Base-by-base conservation (phyloP, 1,140 invertebrate species). In the Drosophila pseudoananassae region DNA sequence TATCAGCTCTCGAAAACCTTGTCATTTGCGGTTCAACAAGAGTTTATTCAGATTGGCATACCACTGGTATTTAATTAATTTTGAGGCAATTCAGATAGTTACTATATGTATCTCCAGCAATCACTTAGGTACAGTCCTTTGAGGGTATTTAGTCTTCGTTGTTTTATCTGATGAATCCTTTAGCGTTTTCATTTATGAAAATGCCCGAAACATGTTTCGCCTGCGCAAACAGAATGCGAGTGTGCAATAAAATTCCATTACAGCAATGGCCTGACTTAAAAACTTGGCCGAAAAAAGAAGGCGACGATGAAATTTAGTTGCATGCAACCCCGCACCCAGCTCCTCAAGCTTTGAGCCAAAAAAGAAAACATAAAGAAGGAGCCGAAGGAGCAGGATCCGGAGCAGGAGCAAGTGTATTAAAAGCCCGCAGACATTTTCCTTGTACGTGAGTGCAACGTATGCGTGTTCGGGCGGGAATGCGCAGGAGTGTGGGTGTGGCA, bases 231-330 rank as follows among this genome's bases (percentile, higher is more conserved):
- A 88, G 78, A 78, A 82, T 71, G 75, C 77, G 73, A 79, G 80
- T 82, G 79, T 64, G 82, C 78, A 87, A 87, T 87, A 87, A 87
- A 88, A 87, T 87, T 87, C 82, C 82, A 85, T 87, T 85, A 82
- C 82, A 85, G 83, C 82, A 59, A 75, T 52, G 56, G 73, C 57
- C 61, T 61, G 75, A 78, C 81, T 87, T 81, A 70, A 85, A 75
- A 78, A 85, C 79, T 83, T 83, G 76, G 59, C 66, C 77, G 47
- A 81, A 80, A 84, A 85, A 76, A 46, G 15, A 31, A 29, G 58
- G 33, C 14, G 46, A 49, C 43, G 20, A 61, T 14, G 27, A 55
- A 71, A 51, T 52, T 63, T 47, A 49, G 78, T 72, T 76, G 66
- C 68, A 81, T 47, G 46, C 40, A 43, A 17, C 17, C 36, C 12